Percentiles rank a stretch among this genome's conserved stretches.
Conservation (phyloP, 23 tunicate genomes). For the Clavelina lepadiformis region DNA sequence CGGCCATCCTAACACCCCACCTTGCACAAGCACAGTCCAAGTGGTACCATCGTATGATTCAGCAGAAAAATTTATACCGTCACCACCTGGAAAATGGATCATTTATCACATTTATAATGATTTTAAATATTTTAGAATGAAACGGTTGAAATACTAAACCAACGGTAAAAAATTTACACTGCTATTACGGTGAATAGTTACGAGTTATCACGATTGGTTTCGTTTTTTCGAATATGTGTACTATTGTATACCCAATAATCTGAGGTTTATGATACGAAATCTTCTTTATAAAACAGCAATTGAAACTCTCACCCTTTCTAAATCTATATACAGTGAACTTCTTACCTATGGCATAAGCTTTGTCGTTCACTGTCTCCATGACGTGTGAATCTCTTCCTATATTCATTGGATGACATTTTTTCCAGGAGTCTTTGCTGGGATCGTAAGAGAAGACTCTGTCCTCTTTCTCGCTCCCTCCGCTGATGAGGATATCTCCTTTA, state of each 20-base stretch:
- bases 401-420: constrained; percentile 48
- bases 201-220: too few relatives aligned
- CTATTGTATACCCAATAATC: too few relatives aligned
- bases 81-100: constrained; percentile 64
- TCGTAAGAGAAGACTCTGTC: constrained; percentile 29
- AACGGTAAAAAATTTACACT: too few relatives aligned
- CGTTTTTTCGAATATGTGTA: too few relatives aligned
- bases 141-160: too few relatives aligned
- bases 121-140: too few relatives aligned
- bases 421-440: constrained; percentile 48
- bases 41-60: constrained; percentile 36
- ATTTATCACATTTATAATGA: too few relatives aligned
- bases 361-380: constrained; percentile 36
- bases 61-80: constrained; percentile 44
- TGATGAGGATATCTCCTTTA: constrained; percentile 36
- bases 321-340: too few relatives aligned
- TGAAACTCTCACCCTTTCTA: too few relatives aligned
- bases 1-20: background rate
- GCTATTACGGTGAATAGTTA: too few relatives aligned
- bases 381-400: constrained; percentile 77
- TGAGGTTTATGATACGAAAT: too few relatives aligned
- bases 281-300: too few relatives aligned
- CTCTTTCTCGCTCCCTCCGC: constrained; percentile 69
- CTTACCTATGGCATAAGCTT: constrained; percentile 68
- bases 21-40: constrained; percentile 31